phyloP scores from a whole-genome alignment of 2,888 invertebrate genomes.

The Arenicola marina region DNA sequence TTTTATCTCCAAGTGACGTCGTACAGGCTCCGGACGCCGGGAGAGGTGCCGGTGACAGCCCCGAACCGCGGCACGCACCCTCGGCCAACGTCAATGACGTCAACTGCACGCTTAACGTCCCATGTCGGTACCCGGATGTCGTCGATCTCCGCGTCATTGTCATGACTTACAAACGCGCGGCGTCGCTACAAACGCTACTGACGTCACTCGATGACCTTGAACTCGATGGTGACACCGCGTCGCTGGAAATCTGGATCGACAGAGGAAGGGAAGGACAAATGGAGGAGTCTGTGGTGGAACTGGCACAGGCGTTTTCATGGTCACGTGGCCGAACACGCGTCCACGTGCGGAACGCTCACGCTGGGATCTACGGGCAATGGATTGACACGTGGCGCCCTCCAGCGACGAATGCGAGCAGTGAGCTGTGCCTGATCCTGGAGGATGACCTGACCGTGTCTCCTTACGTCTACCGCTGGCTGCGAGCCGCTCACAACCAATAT shows the following conservation, averaged over 20 bases:
- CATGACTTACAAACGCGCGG: slow-evolving; percentile 31
- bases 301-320: slow-evolving; percentile 32
- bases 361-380: slow-evolving; percentile 39
- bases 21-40: too few species aligned
- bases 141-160: slow-evolving; percentile 34
- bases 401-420: slow-evolving; percentile 33
- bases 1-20: too few species aligned
- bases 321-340: slow-evolving; percentile 26
- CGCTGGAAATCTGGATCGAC: slow-evolving; percentile 38
- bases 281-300: slow-evolving; percentile 19
- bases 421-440: slow-evolving; percentile 45
- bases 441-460: slow-evolving; percentile 45
- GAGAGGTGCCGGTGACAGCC: too few species aligned
- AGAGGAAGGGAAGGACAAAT: slow-evolving; percentile 17
- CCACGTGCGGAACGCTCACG: slow-evolving; percentile 28
- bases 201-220: slow-evolving; percentile 26
- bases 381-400: slow-evolving; percentile 39
- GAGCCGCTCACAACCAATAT: slow-evolving; percentile 39
- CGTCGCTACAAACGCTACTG: slow-evolving; percentile 28
- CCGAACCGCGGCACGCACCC: too few species aligned
- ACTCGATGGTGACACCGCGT: slow-evolving; percentile 25
- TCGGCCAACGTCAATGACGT: too few species aligned
- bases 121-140: slow-evolving; percentile 13
- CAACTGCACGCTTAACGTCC: slow-evolving; percentile 7
- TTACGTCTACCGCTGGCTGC: slow-evolving; percentile 42